These are phyloP conservation scores for Drosophila austrosaltans DNA, from an alignment of 2,888 invertebrate genomes.

Conservation along the genomic window DNA sequence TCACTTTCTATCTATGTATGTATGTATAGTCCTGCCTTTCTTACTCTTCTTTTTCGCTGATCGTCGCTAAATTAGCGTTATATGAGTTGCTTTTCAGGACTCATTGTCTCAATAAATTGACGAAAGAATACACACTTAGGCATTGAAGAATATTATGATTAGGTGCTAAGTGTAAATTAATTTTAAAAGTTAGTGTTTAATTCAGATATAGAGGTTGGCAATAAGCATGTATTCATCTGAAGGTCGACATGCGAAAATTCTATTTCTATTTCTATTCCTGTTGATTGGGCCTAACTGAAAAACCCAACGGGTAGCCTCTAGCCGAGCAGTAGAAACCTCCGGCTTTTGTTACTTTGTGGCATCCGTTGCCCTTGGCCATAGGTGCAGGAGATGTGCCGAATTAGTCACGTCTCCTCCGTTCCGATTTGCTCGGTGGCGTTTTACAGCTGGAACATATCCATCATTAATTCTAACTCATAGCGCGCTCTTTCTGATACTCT, in stretches of 20 bases:
- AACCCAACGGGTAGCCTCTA: constrained; percentile 61
- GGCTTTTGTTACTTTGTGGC: constrained; percentile 64
- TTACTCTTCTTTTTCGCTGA: constrained; percentile 42
- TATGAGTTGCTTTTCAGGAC: constrained; percentile 61
- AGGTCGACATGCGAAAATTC: constrained; percentile 50
- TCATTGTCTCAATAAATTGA: constrained; percentile 64
- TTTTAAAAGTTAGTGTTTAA: neutral
- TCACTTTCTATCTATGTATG: neutral
- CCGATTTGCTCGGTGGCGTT: constrained; percentile 76
- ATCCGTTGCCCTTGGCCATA: constrained; percentile 70
- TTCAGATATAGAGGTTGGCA: neutral
- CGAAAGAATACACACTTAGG: constrained; percentile 47
- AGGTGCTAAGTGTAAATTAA: neutral
- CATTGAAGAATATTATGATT: constrained; percentile 45
- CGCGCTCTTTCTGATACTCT: constrained; percentile 38
- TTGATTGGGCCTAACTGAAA: constrained; percentile 69
- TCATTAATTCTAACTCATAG: constrained; percentile 71
- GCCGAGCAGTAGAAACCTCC: constrained; percentile 67
- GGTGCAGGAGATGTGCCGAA: constrained; percentile 25
- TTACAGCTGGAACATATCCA: constrained; percentile 37
- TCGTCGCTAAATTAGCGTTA: constrained; percentile 73
- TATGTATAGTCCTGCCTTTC: neutral
- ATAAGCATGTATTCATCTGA: no score
- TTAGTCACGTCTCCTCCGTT: constrained; percentile 58
- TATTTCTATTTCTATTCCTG: constrained; percentile 43